A percentile compares a stretch with the other conserved stretches of the same genome.
phyloP scores from a whole-genome alignment of 2,797 vertebrate species.

The Phalanger gymnotis region DNA sequence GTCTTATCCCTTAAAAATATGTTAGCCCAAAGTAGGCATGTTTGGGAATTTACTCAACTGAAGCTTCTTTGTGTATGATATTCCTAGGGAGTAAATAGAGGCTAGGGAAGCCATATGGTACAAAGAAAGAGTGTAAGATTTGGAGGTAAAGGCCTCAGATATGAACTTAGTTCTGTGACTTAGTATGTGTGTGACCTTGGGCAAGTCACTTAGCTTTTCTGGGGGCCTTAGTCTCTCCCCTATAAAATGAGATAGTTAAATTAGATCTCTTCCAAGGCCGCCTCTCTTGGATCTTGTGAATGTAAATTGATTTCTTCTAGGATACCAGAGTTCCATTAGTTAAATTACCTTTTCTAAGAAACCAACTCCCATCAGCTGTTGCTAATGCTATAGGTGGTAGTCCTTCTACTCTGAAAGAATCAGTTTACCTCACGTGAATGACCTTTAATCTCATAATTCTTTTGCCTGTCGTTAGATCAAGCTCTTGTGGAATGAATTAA shows the following conservation, averaged over 20 bases:
- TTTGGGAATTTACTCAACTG: background rate
- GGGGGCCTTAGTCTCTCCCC: background rate
- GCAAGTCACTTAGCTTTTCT: background rate
- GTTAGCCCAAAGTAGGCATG: background rate
- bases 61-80: background rate
- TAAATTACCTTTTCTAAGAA: background rate
- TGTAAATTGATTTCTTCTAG: background rate
- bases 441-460: background rate
- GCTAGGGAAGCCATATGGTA: background rate
- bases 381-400: background rate
- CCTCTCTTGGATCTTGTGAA: background rate
- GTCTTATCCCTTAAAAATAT: constrained; percentile 18
- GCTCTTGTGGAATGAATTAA: background rate
- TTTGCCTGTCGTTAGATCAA: background rate
- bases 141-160: background rate
- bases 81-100: background rate
- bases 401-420: background rate
- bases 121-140: background rate
- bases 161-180: background rate
- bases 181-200: background rate
- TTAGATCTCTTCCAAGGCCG: background rate
- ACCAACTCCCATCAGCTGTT: background rate
- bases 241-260: background rate
- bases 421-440: background rate
- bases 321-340: background rate